Base-by-base conservation (phyloP, 2,113 vertebrate species). In the Corvus cornix region DNA sequence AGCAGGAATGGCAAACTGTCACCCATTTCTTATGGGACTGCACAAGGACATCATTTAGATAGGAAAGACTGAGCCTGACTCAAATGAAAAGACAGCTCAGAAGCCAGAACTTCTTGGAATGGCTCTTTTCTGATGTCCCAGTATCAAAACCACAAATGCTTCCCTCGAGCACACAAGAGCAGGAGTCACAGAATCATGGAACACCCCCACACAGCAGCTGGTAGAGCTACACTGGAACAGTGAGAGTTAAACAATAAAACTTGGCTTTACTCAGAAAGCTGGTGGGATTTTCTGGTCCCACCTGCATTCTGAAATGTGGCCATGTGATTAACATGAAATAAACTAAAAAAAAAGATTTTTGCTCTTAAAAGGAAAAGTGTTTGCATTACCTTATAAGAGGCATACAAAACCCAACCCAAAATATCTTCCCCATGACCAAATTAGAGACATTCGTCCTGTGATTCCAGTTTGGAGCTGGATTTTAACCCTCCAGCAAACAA, bases 11-110 rank as follows among this genome's bases (percentile, higher is more conserved):
- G 28, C 64, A 28, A 27, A 79, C 7, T 9, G 27, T 2, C 28
- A 9, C 39, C 51, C 70, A 2, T 1, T 33, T 2, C 91, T 7
- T 0, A 3, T 0, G 59, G 85, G 20, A 35, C 0, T 16, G 88
- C 85, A 68, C 14, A 33, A 49, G 83, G 72, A 30, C 26, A 7
- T 7, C 51, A 27, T 55, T 51, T 2, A 56, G 19, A 17, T 0
- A 22, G 73, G 7, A 70, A 33, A 63, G 53, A 11, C 48, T 3
- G 16, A 64, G 81, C 26, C 56, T 72, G 59, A 30, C 73, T 43
- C 6, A 27, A 43, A 51, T 5, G 7, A 58, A 43, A 53, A 21
- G 59, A 13, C 52, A 46, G 19, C 44, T 62, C 33, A 19, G 43
- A 81, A 52, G 66, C 7, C 88, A 24, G 51, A 1, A 7, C 31